These are phyloP conservation scores for Dendropsophus ebraccatus DNA, from an alignment of 2,113 vertebrate genomes.

Conservation along the genomic window DNA sequence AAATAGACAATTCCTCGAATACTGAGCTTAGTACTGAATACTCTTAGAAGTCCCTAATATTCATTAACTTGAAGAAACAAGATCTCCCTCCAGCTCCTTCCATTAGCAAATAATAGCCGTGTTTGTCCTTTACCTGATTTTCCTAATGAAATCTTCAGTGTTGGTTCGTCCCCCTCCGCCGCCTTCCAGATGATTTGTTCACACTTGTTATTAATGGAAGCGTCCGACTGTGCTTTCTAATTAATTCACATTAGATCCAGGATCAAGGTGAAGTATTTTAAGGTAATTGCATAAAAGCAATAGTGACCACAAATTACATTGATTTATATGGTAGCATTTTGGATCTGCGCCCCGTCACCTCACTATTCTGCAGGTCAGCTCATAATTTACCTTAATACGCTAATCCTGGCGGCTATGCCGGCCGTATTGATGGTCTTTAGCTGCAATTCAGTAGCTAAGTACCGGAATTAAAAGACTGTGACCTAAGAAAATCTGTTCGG, in stretches of 20 bases:
- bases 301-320: slow-evolving; percentile 38
- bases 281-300: slow-evolving; percentile 35
- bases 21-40: neutral
- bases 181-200: slow-evolving; percentile 26
- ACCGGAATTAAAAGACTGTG: neutral
- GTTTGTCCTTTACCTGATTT: slow-evolving; percentile 24
- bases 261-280: slow-evolving; percentile 44
- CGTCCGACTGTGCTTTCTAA: slow-evolving; percentile 10
- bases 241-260: slow-evolving; percentile 31
- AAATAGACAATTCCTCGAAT: neutral
- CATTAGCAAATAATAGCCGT: slow-evolving; percentile 1
- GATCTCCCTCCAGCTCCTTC: neutral
- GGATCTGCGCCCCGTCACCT: neutral
- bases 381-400: slow-evolving; percentile 25
- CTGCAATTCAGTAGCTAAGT: neutral
- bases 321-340: slow-evolving; percentile 26
- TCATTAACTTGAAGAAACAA: neutral
- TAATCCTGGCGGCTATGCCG: neutral
- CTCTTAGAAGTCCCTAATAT: neutral
- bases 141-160: neutral
- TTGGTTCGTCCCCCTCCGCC: neutral
- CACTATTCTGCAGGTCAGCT: slow-evolving; percentile 21
- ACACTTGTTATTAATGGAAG: slow-evolving; percentile 27
- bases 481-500: slow-evolving; percentile 1
- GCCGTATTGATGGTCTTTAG: neutral